Percentiles rank a stretch among this genome's conserved stretches.
phyloP scores from a whole-genome alignment of 2,888 invertebrate genomes.

The Auanema sp. region DNA sequence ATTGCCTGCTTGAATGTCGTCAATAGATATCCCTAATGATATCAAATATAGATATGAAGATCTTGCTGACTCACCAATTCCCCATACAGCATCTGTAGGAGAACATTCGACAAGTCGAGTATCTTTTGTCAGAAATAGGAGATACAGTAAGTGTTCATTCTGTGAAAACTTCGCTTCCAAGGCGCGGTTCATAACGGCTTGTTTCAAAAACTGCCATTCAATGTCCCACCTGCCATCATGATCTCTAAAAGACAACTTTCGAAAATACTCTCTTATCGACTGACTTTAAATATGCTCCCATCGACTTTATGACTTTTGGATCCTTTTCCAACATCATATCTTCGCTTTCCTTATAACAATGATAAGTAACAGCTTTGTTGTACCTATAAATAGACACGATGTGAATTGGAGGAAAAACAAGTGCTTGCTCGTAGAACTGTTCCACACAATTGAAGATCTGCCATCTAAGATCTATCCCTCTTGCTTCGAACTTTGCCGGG shows the following conservation, averaged over 20 bases:
- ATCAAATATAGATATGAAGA: background rate
- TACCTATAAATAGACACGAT: conserved; percentile 20
- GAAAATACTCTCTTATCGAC: conserved; percentile 14
- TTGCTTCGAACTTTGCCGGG: conserved; percentile 19
- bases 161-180: conserved; percentile 30
- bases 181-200: conserved; percentile 34
- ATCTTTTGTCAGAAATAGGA: conserved; percentile 34
- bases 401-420: background rate
- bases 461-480: conserved; percentile 10
- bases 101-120: conserved; percentile 38
- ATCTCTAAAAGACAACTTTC: too few species aligned
- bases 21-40: conserved; percentile 16
- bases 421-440: conserved; percentile 31
- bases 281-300: conserved; percentile 18
- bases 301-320: conserved; percentile 22
- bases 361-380: conserved; percentile 24
- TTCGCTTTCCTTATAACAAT: conserved; percentile 13
- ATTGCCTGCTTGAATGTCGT: conserved; percentile 2
- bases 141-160: conserved; percentile 22
- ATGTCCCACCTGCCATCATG: background rate
- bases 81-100: conserved; percentile 42
- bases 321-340: conserved; percentile 15
- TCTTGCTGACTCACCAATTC: conserved; percentile 29
- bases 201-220: conserved; percentile 36
- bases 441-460: conserved; percentile 25